A percentile compares a stretch with the other conserved stretches of the same genome.
These are phyloP conservation scores for Osmerus eperlanus DNA, from an alignment of 2,113 vertebrate species.

Conservation along the genomic window DNA sequence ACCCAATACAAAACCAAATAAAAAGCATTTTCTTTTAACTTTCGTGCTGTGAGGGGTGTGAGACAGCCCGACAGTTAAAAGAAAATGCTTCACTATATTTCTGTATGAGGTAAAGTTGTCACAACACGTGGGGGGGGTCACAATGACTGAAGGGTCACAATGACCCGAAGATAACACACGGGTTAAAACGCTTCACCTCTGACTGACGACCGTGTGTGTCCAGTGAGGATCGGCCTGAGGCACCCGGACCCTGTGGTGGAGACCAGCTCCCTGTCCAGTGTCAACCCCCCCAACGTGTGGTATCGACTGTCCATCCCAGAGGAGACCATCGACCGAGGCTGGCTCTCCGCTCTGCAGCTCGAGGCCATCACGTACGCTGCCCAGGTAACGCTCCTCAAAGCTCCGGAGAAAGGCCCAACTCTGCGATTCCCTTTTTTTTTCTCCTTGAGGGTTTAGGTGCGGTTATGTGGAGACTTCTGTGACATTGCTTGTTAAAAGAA, in stretches of 20 bases:
- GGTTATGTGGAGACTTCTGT: too few relatives aligned
- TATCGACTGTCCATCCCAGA: constrained; percentile 92
- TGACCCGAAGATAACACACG: too few relatives aligned
- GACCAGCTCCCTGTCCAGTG: constrained; percentile 95
- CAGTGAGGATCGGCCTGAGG: constrained; percentile 91
- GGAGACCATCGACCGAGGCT: constrained; percentile 91
- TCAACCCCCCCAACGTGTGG: constrained; percentile 95
- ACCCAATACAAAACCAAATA: too few relatives aligned
- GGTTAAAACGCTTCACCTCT: not conserved
- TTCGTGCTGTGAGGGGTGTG: not conserved
- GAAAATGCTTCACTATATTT: too few relatives aligned
- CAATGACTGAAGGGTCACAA: too few relatives aligned
- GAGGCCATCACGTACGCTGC: constrained; percentile 95
- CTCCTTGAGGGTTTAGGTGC: too few relatives aligned
- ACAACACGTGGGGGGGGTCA: too few relatives aligned
- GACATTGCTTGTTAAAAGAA: too few relatives aligned
- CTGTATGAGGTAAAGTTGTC: too few relatives aligned
- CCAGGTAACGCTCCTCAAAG: constrained; percentile 72
- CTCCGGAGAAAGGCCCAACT: too few relatives aligned
- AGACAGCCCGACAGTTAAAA: too few relatives aligned
- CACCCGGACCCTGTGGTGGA: constrained; percentile 97
- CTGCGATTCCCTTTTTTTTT: constrained; percentile 6
- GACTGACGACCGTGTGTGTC: not conserved
- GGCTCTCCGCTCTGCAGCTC: constrained; percentile 93
- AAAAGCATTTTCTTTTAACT: too few relatives aligned